Conservation (phyloP, 2,888 invertebrate genomes). For the Cryptocephalus primarius region DNA sequence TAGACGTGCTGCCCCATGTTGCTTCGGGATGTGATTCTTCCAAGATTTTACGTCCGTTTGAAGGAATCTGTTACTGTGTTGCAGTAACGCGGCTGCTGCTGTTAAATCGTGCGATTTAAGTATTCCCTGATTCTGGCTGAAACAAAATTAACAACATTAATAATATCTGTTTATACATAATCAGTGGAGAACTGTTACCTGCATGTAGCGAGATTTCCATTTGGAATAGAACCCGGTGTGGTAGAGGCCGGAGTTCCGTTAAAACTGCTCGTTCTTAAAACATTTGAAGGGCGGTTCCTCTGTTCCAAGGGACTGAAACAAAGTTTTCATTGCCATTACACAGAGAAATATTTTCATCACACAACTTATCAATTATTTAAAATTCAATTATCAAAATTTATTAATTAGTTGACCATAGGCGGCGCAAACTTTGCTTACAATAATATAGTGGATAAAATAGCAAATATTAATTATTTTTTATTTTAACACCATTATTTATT, state of each 20-base stretch:
- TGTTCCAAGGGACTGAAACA: conserved; percentile 50
- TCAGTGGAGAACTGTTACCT: conserved; percentile 22
- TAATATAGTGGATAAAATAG: too few species aligned
- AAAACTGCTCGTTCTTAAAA: conserved; percentile 29
- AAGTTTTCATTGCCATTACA: not conserved
- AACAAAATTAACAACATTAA: conserved; percentile 1
- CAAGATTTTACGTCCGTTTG: conserved; percentile 29
- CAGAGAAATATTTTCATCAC: too few species aligned
- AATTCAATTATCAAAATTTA: too few species aligned
- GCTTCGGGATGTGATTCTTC: conserved; percentile 31
- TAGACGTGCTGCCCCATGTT: conserved; percentile 55
- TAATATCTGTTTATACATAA: not conserved
- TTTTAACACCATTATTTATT: too few species aligned
- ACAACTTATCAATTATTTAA: too few species aligned
- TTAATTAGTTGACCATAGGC: too few species aligned
- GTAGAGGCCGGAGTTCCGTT: conserved; percentile 21
- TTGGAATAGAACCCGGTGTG: conserved; percentile 22
- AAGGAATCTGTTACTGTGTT: conserved; percentile 31
- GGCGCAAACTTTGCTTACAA: too few species aligned
- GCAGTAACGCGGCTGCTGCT: conserved; percentile 30
- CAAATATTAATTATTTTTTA: too few species aligned
- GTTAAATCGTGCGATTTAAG: conserved; percentile 27
- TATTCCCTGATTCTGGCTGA: conserved; percentile 12
- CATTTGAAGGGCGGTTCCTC: conserved; percentile 46
- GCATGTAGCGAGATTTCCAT: conserved; percentile 22